Evolutionary conservation across 2,888 invertebrate species (phyloP).

Genomic region (Agrilus biguttatus): DNA sequence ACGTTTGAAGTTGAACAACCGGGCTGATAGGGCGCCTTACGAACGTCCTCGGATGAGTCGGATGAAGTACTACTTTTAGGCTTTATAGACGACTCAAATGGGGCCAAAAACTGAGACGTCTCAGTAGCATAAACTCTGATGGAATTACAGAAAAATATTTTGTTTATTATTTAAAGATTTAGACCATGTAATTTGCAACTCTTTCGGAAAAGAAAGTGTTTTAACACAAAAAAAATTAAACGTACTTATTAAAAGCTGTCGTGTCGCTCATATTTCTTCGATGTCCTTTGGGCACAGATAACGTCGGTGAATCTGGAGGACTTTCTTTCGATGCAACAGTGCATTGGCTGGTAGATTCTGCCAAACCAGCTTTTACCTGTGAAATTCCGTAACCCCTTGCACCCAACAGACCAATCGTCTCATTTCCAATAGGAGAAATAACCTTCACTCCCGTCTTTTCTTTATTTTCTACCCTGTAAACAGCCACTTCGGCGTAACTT

Average conservation of each 20-base stretch:
- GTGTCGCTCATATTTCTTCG: slow-evolving; percentile 75
- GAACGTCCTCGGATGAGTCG: slow-evolving; percentile 21
- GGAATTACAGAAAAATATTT: slow-evolving; percentile 11
- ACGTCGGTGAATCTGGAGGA: slow-evolving; percentile 27
- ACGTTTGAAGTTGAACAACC: slow-evolving; percentile 29
- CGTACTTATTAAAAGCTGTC: slow-evolving; percentile 66
- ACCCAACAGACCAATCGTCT: slow-evolving; percentile 17
- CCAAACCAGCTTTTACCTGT: slow-evolving; percentile 16
- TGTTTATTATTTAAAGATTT: not conserved
- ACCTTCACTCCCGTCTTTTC: slow-evolving; percentile 10
- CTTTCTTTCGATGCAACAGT: slow-evolving; percentile 21
- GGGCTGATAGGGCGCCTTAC: slow-evolving; percentile 18
- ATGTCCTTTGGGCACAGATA: slow-evolving; percentile 41
- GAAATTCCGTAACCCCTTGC: slow-evolving; percentile 12
- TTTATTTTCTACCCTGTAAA: not conserved
- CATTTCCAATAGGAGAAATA: slow-evolving; percentile 19
- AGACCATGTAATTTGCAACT: not conserved
- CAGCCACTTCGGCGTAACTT: slow-evolving; percentile 35
- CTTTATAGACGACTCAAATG: slow-evolving; percentile 54
- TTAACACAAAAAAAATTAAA: slow-evolving; percentile 3
- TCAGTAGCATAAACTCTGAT: slow-evolving; percentile 56
- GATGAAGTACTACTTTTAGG: slow-evolving; percentile 31
- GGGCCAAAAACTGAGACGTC: slow-evolving; percentile 59
- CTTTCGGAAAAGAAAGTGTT: not conserved
- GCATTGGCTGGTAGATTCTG: slow-evolving; percentile 24